Base-by-base conservation (phyloP, 1,140 invertebrate genomes). In the Drosophila ogumai region DNA sequence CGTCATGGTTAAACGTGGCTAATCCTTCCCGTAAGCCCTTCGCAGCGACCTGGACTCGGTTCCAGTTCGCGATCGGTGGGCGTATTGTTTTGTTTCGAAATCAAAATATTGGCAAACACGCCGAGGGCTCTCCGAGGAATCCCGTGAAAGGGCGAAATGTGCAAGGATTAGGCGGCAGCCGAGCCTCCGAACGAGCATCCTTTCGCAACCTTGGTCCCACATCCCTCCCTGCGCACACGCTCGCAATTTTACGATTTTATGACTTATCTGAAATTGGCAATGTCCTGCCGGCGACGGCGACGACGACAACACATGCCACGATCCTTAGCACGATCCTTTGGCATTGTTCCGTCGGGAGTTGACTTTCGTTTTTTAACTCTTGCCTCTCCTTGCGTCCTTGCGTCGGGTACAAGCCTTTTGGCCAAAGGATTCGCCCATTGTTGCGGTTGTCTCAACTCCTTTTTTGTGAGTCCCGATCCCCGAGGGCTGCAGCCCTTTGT, bases 11-110 rank as follows among this genome's bases (percentile, higher is more conserved):
- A 86, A 91, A 87, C 47, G 67, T 59, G 86, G 22, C 79, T 90
- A 90, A 90, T 90, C 86, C 86, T 90, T 88, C 79, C 75, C 47
- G 49, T 71, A 84, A 84, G 72, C 81, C 81, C 63, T 84, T 79
- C 79, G 52, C 44, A 40, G 25, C 68, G 64, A 71, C 81, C 74
- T 66, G 74, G 31, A 46, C 64, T 61, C 36, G 61, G 47, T 57
- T 47, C 52, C 47, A 49, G 43, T 40, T 28, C 43, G 38, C 46
- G 41, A 46, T 60, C 47, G 38, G 69, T 90, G 81, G 85, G 85
- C 85, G 85, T 90, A 69, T 79, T 90, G 85, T 90, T 90, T 90
- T 71, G 68, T 90, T 90, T 90, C 75, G 86, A 90, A 90, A 90
- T 90, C 85, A 90, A 90, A 90, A 90, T 90, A 90, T 90, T 90